phyloP scores from a whole-genome alignment of 2,888 invertebrate genomes.

The Lasioglossum figueresi region DNA sequence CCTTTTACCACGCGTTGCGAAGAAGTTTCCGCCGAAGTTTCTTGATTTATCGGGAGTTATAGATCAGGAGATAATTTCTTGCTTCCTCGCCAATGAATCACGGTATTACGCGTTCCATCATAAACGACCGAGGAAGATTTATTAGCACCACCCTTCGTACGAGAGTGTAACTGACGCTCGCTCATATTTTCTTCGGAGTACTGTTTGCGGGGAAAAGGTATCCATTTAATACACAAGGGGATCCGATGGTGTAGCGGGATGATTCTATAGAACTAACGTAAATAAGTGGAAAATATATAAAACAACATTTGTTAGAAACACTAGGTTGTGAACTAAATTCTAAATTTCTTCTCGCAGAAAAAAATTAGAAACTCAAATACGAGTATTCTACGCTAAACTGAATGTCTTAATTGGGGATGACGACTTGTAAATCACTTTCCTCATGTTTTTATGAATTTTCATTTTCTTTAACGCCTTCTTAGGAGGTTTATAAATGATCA shows the following conservation, averaged over 20 bases:
- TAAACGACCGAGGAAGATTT: conserved; percentile 45
- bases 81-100: conserved; percentile 38
- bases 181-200: conserved; percentile 26
- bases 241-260: too few relatives aligned
- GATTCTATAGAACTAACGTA: neutral
- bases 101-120: conserved; percentile 33
- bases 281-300: neutral
- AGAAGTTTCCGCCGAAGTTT: conserved; percentile 14
- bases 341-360: neutral
- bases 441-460: too few relatives aligned
- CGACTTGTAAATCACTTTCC: too few relatives aligned
- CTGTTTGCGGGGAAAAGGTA: conserved; percentile 11
- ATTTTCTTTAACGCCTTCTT: too few relatives aligned
- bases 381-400: too few relatives aligned
- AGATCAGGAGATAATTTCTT: conserved; percentile 41
- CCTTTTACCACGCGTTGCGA: neutral
- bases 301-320: too few relatives aligned
- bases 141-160: conserved; percentile 22
- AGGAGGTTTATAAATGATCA: too few relatives aligned
- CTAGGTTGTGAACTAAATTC: neutral
- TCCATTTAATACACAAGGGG: neutral
- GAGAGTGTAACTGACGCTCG: neutral
- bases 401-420: too few relatives aligned
- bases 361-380: neutral
- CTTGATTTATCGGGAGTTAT: conserved; percentile 40